Evolutionary conservation across 2,888 invertebrate species (phyloP), one percentile per base, ranked within the genome.

Genomic region (Drosophila sordidula): DNA sequence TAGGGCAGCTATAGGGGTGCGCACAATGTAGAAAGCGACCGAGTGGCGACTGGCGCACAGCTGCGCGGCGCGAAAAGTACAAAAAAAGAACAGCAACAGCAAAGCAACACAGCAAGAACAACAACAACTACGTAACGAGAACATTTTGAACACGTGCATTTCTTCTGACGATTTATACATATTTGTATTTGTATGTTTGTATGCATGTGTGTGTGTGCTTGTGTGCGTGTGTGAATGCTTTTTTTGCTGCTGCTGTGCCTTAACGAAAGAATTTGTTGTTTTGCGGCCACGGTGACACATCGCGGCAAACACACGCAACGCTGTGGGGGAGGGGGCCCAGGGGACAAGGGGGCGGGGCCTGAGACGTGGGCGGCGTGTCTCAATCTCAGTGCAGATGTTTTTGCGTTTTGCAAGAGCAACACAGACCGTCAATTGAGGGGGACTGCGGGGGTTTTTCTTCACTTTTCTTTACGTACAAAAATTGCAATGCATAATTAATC

Each of bases 41-140:
- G 83, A 87, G 82, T 79, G 79, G 81, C 87, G 83, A 87, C 87
- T 83, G 83, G 75, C 87, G 83, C 83, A 87, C 83, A 83, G 83
- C 83, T 83, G 83, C 85, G 87, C 85, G 85, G 79, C 84, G 73
- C 79, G 71, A 83, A 84, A 73, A 58, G 63, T 67, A 73, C 71
- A 68, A 68, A 75, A 72, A 78, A 78, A 75, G 64, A 75, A 79
- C 74, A 75, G 50, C 55, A 75, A 70, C 54, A 68, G 66, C 56
- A 69, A 56, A 55, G 55, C 63, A 78, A 79, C 55, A 61, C 56
- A 82, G 51, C 58, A 54, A 25, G 45, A 64, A 63, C 42, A 70
- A 38, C 63, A 69, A 45, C 59, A 56, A 26, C 70, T 77, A 86
- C 80, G 78, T 67, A 82, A 66, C 66, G 84, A 82, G 84, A 82